Percentiles rank a stretch among this genome's conserved stretches.
Conservation (phyloP, 2,888 invertebrate species). For the Desoria tigrina region DNA sequence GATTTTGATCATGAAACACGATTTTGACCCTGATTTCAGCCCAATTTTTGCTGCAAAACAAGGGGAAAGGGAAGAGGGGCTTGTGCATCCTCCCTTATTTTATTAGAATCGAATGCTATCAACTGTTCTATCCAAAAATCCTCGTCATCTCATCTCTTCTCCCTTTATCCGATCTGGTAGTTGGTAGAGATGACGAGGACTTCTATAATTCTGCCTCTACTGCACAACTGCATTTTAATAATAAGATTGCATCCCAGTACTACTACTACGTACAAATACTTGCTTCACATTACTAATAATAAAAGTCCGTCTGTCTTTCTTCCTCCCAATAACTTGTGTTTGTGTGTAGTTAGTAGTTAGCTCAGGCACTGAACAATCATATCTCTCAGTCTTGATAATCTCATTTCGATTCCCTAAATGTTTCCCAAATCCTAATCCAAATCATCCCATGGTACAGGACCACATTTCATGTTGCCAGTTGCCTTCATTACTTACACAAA, state of each 20-base stretch:
- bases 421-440: conserved; percentile 4
- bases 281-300: not conserved
- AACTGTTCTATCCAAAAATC: conserved; percentile 1
- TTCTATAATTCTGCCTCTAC: not conserved
- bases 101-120: conserved; percentile 1
- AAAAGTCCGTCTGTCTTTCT: conserved; percentile 3
- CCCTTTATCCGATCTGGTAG: conserved; percentile 15
- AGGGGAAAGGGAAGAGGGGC: not conserved
- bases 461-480: no score
- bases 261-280: no score
- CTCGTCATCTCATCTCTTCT: not conserved
- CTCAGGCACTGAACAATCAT: not conserved
- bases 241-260: not conserved
- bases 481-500: no score
- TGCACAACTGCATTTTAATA: conserved; percentile 1
- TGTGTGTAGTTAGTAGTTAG: conserved; percentile 13
- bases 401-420: not conserved
- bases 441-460: no score
- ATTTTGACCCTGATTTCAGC: conserved; percentile 27
- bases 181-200: no score
- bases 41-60: conserved; percentile 1
- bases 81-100: not conserved
- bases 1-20: conserved; percentile 22
- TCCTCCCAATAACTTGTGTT: not conserved
- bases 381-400: conserved; percentile 2